phyloP scores from a whole-genome alignment of 2,888 invertebrate species.

The Charanyca ferruginea region DNA sequence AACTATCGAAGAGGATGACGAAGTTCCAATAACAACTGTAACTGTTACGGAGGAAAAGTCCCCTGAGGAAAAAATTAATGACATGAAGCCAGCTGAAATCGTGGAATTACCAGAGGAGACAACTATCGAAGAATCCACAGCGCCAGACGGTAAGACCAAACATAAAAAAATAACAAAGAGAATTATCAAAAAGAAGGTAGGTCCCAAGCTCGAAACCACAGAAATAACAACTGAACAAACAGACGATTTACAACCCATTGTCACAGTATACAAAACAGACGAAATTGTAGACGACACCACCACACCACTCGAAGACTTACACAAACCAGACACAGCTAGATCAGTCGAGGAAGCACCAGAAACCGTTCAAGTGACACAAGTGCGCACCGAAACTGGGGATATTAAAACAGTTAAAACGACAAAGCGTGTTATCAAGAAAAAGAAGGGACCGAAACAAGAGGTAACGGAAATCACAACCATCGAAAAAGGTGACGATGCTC shows the following conservation, averaged over 20 bases:
- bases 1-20: slow-evolving; percentile 54
- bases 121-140: slow-evolving; percentile 53
- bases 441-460: slow-evolving; percentile 82
- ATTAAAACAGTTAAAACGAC: slow-evolving; percentile 67
- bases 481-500: slow-evolving; percentile 79
- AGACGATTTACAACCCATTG: slow-evolving; percentile 61
- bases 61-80: slow-evolving; percentile 40
- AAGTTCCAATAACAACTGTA: slow-evolving; percentile 62
- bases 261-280: slow-evolving; percentile 64
- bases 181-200: slow-evolving; percentile 47
- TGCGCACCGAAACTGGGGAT: slow-evolving; percentile 73
- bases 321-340: slow-evolving; percentile 7
- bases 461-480: slow-evolving; percentile 86
- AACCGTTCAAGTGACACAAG: slow-evolving; percentile 30
- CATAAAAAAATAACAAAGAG: slow-evolving; percentile 57
- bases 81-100: slow-evolving; percentile 41
- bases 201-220: slow-evolving; percentile 72
- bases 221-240: slow-evolving; percentile 60
- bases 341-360: slow-evolving; percentile 26
- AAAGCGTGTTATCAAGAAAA: slow-evolving; percentile 76
- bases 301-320: slow-evolving; percentile 46
- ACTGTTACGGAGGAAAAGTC: slow-evolving; percentile 20
- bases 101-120: slow-evolving; percentile 69
- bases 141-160: slow-evolving; percentile 72
- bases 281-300: slow-evolving; percentile 66